Conservation (phyloP, 1,140 invertebrate genomes). For the Platyura marginata region DNA sequence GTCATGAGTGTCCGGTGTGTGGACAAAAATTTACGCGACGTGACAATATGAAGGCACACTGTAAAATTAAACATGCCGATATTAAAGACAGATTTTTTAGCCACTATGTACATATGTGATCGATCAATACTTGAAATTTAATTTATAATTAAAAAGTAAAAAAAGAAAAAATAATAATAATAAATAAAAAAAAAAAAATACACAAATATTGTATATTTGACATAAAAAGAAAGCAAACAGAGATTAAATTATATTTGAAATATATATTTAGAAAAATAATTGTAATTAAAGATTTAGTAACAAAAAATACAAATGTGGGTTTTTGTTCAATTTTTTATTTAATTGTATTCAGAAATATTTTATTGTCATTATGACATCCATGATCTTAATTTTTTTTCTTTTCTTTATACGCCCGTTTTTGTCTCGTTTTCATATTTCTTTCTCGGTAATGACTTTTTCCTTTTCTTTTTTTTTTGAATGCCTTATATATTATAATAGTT, state of each 20-base stretch:
- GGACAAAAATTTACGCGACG: conserved; percentile 44
- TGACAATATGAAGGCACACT: conserved; percentile 50
- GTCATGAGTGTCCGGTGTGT: conserved; percentile 46
- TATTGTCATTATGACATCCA: not conserved
- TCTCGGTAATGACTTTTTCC: too few species aligned
- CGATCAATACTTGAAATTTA: conserved; percentile 11
- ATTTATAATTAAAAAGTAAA: conserved; percentile 25
- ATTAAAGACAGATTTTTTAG: conserved; percentile 25
- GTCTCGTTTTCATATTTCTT: too few species aligned
- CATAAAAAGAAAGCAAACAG: not conserved
- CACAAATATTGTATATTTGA: not conserved
- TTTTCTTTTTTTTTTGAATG: too few species aligned
- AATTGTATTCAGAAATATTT: not conserved
- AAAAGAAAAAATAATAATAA: not conserved
- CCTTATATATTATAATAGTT: not conserved
- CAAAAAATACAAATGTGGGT: not conserved
- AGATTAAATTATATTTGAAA: conserved; percentile 1
- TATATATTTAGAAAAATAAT: conserved; percentile 1
- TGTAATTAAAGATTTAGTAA: not conserved
- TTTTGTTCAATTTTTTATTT: not conserved
- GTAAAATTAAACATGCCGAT: conserved; percentile 45
- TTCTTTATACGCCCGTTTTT: too few species aligned
- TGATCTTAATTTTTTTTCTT: too few species aligned
- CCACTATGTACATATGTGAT: conserved; percentile 28
- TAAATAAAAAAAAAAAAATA: not conserved